These are phyloP conservation scores for Luffia ferchaultella DNA, from an alignment of 2,888 invertebrate genomes.

Conservation along the genomic window DNA sequence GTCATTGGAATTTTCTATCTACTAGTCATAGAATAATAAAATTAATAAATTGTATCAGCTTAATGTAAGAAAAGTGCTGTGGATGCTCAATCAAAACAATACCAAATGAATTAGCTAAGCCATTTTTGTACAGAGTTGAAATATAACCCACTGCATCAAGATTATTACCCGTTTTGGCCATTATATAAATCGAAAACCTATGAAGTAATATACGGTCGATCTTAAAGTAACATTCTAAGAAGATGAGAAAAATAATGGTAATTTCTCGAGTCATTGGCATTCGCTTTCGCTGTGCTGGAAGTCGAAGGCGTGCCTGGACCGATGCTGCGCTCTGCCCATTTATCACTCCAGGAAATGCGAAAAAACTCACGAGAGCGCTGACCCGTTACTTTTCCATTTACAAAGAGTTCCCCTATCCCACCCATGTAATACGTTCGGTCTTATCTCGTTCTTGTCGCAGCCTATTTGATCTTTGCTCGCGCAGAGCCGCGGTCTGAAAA, in stretches of 20 bases:
- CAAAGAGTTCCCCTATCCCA: constrained; percentile 44
- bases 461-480: background rate
- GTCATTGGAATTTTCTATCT: too few species aligned
- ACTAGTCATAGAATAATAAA: too few species aligned
- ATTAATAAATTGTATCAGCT: too few species aligned
- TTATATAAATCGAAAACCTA: too few species aligned
- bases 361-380: constrained; percentile 44
- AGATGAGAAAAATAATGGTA: constrained; percentile 40
- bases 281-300: constrained; percentile 28
- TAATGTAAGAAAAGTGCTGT: too few species aligned
- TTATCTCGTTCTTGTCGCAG: constrained; percentile 10
- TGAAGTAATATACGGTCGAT: too few species aligned
- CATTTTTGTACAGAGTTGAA: too few species aligned
- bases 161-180: too few species aligned
- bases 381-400: constrained; percentile 57
- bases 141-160: too few species aligned
- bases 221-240: constrained; percentile 22
- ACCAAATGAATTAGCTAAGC: too few species aligned
- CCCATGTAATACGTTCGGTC: constrained; percentile 37
- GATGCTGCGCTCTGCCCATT: constrained; percentile 30
- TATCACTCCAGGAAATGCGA: constrained; percentile 48
- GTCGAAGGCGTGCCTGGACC: constrained; percentile 16
- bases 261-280: constrained; percentile 52
- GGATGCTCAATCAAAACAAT: too few species aligned
- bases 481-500: constrained; percentile 8